Evolutionary conservation across 2,888 invertebrate species (phyloP).

Genomic region (Ophion obscuratus): DNA sequence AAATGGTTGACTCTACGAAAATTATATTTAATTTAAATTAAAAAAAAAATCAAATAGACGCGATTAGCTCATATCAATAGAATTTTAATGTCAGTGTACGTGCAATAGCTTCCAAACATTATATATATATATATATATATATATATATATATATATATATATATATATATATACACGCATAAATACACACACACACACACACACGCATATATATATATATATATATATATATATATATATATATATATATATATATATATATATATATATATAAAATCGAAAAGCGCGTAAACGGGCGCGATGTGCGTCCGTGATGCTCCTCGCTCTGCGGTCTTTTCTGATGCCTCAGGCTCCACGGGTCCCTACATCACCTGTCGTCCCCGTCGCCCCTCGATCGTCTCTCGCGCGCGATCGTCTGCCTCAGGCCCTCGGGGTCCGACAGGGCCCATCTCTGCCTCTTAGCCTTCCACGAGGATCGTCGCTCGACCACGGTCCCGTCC

Average conservation of each 20-base stretch:
- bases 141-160: no score
- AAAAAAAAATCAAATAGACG: no score
- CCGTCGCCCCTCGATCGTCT: conserved; percentile 70
- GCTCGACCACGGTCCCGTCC: conserved; percentile 35
- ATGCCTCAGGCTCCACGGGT: conserved; percentile 79
- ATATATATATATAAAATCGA: conserved; percentile 57
- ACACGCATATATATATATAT: no score
- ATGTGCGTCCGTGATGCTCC: conserved; percentile 64
- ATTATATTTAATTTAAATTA: no score
- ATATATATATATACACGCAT: no score
- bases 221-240: conserved; percentile 22
- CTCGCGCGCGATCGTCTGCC: conserved; percentile 56
- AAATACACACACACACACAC: no score
- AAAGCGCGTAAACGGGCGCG: conserved; percentile 75
- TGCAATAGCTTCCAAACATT: no score
- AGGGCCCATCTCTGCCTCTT: conserved; percentile 52
- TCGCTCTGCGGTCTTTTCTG: conserved; percentile 61
- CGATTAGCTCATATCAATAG: no score
- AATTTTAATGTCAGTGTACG: no score
- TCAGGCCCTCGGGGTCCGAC: conserved; percentile 61
- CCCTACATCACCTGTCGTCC: conserved; percentile 83
- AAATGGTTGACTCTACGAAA: no score
- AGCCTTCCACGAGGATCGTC: conserved; percentile 37
- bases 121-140: no score
- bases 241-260: conserved; percentile 23